Evolutionary conservation across 2,113 vertebrate genomes (phyloP), one percentile per base, ranked within the genome.

Genomic region (Entelurus aequoreus): DNA sequence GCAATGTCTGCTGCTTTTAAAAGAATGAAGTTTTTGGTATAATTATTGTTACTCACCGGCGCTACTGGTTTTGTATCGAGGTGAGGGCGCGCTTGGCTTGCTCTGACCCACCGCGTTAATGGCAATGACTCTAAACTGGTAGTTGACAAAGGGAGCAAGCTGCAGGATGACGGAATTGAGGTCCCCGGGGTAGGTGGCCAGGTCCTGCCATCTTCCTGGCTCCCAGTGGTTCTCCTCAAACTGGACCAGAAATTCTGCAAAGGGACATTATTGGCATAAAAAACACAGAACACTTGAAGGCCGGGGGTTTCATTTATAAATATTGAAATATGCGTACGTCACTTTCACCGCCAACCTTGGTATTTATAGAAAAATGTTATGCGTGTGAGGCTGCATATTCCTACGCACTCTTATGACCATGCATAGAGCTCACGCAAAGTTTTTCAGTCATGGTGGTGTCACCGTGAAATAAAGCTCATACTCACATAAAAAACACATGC

Each of bases 61-160:
- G 52, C 94, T 94, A 0, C 90, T 96, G 74, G 96, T 98, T 80
- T 93, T 89, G 82, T 97, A 99, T 4, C 93, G 90, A 3, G 90
- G 88, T 0, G 97, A 99, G 0, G 95, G 91, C 2, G 14, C 10
- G 53, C 97, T 99, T 62, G 97, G 94, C 50, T 79, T 59, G 68
- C 97, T 97, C 78, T 88, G 94, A 63, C 97, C 97, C 38, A 99
- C 94, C 0, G 92, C 86, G 8, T 99, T 99, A 74, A 96, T 77
- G 0, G 96, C 94, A 0, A 97, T 93, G 57, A 99, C 95, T 12
- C 97, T 90, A 83, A 99, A 99, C 67, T 95, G 94, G 71, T 99
- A 99, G 88, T 98, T 97, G 76, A 98, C 91, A 0, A 92, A 98
- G 0, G 97, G 94, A 0, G 93, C 90, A 0, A 99, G 93, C 59